phyloP scores from a whole-genome alignment of 1,140 invertebrate species.

The Drosophila chauvacae region DNA sequence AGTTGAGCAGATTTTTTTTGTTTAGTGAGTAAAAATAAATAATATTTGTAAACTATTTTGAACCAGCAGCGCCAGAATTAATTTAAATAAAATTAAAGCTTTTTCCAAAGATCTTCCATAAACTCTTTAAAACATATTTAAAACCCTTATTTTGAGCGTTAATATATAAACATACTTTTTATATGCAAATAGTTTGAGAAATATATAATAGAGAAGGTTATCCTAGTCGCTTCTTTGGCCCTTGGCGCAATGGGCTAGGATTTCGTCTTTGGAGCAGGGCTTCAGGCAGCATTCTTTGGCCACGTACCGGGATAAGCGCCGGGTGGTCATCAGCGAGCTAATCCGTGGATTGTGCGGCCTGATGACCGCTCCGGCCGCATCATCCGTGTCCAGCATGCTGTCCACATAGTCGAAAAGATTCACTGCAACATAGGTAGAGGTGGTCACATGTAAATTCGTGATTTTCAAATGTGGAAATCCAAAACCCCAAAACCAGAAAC shows the following conservation, averaged over 20 bases:
- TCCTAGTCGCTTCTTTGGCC: not conserved
- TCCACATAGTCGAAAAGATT: constrained; percentile 14
- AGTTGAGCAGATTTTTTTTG: not conserved
- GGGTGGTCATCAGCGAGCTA: constrained; percentile 1
- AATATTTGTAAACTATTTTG: no score
- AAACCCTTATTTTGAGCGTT: not conserved
- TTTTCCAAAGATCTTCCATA: not conserved
- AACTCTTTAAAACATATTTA: not conserved
- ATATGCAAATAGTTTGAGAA: not conserved
- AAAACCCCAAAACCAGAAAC: not conserved
- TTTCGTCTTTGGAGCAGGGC: not conserved
- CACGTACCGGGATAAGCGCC: constrained; percentile 1
- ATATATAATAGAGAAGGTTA: no score
- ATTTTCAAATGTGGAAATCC: not conserved
- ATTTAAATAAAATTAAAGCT: not conserved
- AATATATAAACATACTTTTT: not conserved
- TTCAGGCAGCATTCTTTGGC: constrained; percentile 6
- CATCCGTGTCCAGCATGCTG: not conserved
- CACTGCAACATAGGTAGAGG: not conserved
- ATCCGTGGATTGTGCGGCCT: not conserved
- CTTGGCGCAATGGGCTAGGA: not conserved
- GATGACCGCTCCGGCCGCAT: constrained; percentile 3
- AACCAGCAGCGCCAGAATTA: not conserved
- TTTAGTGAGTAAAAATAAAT: no score
- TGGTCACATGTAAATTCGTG: not conserved